phyloP scores from a whole-genome alignment of 2,888 invertebrate genomes.

The Amphipoea oculea region DNA sequence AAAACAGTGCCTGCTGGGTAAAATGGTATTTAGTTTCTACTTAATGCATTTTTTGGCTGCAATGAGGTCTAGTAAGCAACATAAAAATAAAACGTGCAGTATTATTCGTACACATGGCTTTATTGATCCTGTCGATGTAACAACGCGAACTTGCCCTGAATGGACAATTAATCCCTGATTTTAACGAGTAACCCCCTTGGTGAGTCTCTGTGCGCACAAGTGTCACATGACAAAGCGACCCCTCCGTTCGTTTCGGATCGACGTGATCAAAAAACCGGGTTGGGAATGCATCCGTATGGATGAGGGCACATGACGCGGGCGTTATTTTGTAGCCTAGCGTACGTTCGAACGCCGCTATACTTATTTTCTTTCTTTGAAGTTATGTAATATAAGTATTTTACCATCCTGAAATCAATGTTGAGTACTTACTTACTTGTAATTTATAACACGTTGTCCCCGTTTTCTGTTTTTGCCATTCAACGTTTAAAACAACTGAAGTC shows the following conservation, averaged over 20 bases:
- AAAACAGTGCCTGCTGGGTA: not conserved
- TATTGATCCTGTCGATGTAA: conserved; percentile 65
- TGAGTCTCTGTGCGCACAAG: conserved; percentile 85
- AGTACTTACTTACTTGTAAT: not conserved
- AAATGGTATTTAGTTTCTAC: not conserved
- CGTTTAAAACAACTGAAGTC: conserved; percentile 39
- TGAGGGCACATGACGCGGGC: conserved; percentile 72
- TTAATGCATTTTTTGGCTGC: not conserved
- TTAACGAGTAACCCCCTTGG: conserved; percentile 86
- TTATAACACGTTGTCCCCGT: conserved; percentile 1
- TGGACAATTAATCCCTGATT: conserved; percentile 84
- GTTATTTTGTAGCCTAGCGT: conserved; percentile 51
- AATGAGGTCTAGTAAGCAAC: not conserved
- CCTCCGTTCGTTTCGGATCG: conserved; percentile 84
- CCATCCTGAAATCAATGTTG: conserved; percentile 10
- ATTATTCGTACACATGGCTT: conserved; percentile 53
- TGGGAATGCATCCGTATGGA: conserved; percentile 85
- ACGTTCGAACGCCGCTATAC: conserved; percentile 32
- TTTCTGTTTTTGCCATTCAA: conserved; percentile 34
- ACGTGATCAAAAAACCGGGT: conserved; percentile 86
- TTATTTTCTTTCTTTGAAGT: conserved; percentile 25
- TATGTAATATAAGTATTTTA: not conserved
- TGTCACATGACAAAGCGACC: conserved; percentile 89
- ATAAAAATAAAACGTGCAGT: conserved; percentile 22
- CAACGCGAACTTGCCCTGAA: conserved; percentile 72